These are phyloP conservation scores for Enteromius mattozi DNA, from an alignment of 2,797 vertebrate genomes.

Conservation along the genomic window DNA sequence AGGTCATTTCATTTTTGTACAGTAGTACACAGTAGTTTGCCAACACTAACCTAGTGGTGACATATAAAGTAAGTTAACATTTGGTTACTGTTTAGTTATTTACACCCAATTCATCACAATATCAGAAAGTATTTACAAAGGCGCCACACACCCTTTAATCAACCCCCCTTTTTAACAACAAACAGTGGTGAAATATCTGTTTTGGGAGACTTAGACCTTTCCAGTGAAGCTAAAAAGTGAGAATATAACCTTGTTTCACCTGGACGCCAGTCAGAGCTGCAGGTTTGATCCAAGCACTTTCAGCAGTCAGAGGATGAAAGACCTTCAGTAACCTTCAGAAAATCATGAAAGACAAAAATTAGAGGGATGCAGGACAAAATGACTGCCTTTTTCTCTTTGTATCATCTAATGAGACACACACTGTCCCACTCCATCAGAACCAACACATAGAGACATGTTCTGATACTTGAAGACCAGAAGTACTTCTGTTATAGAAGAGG, in stretches of 20 bases:
- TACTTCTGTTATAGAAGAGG: no score
- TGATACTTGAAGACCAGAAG: neutral
- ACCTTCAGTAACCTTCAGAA: neutral
- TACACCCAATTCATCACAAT: neutral
- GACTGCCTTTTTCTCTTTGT: neutral
- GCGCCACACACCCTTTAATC: no score
- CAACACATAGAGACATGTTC: neutral
- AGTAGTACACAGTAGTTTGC: no score
- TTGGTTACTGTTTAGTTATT: neutral
- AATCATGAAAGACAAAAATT: neutral
- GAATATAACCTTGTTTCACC: neutral
- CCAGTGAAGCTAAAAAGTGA: no score
- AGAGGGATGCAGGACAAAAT: neutral
- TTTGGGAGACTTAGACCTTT: no score
- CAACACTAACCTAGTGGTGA: neutral
- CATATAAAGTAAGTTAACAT: neutral
- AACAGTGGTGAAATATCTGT: no score
- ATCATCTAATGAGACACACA: neutral
- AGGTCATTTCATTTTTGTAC: no score
- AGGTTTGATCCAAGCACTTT: neutral
- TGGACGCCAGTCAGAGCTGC: neutral
- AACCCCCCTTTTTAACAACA: no score
- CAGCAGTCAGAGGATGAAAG: neutral
- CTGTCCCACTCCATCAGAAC: neutral
- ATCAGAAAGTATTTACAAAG: neutral